Base-by-base conservation (phyloP, 1,140 invertebrate genomes). In the Drosophila teissieri region DNA sequence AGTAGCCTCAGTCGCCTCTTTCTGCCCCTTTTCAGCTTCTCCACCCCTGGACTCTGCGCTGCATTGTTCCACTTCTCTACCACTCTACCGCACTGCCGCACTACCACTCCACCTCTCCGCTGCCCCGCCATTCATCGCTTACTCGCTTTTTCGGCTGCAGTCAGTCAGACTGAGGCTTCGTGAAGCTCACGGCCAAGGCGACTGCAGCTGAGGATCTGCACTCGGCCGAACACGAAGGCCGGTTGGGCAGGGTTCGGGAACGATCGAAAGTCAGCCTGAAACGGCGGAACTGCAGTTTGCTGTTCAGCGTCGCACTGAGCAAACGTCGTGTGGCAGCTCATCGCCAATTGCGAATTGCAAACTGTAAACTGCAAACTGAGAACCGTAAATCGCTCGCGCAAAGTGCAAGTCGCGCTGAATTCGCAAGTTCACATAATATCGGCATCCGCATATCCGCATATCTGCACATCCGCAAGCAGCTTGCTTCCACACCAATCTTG, bases 301-400 rank as follows among this genome's bases (percentile, higher is more conserved):
- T 61, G 69, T 80, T 89, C 69, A 78, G 80, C 84, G 80, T 89
- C 84, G 84, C 85, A 84, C 52, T 62, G 85, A 78, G 48, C 77
- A 80, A 80, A 88, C 83, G 82, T 81, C 72, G 79, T 69, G 68
- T 68, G 65, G 67, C 55, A 54, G 27, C 63, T 48, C 51, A 62
- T 58, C 49, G 48, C 51, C 8, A 48, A 27, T 57, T 6, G 40
- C 54, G 17, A 5, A 22, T 24, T 14, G 39, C 22, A 12, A 42
- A 22, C 11, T 17, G 42, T 14, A 65, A 40, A 45, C 10, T 17
- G 22, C n/a, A 27, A 45, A 27, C 27, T n/a, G 19, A 11, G n/a
- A 17, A 40, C 2, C 39, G 49, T 17, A 34, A 24, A 22, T 37
- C 53, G 53, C 39, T 57, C 24, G 61, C 53, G 36, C 37, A 40